These are phyloP conservation scores for Tetragonula carbonaria DNA, from an alignment of 2,888 invertebrate species.

Conservation along the genomic window DNA sequence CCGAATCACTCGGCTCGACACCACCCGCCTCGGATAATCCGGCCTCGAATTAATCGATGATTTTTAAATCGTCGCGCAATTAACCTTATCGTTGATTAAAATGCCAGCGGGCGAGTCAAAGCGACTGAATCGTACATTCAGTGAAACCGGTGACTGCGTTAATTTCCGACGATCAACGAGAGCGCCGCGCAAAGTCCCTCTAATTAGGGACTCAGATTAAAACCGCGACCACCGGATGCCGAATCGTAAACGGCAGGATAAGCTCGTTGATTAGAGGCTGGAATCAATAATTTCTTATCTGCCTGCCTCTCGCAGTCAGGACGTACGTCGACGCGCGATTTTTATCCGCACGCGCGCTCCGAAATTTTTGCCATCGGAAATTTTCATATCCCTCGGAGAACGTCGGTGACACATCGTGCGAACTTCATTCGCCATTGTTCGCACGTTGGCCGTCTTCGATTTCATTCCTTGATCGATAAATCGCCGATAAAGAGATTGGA, in stretches of 20 bases:
- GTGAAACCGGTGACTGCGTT: background rate
- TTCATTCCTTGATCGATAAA: too few species aligned
- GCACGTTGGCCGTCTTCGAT: too few species aligned
- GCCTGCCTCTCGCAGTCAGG: background rate
- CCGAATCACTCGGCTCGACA: background rate
- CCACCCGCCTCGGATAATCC: background rate
- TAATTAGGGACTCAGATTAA: constrained; percentile 19
- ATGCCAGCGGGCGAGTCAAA: constrained; percentile 9
- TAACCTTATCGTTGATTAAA: constrained; percentile 7
- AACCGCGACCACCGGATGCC: constrained; percentile 1
- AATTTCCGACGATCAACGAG: constrained; percentile 27
- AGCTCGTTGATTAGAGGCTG: background rate
- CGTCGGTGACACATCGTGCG: background rate
- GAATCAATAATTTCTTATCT: constrained; percentile 36
- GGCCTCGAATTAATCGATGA: background rate
- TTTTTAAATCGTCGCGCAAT: constrained; percentile 17
- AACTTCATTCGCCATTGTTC: background rate
- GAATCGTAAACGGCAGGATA: background rate
- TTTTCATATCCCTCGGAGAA: background rate
- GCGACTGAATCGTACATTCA: background rate
- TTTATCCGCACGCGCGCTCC: background rate
- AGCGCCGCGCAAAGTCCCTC: background rate
- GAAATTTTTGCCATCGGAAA: background rate
- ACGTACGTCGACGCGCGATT: too few species aligned
- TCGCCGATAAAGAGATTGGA: too few species aligned